These are phyloP conservation scores for Turritopsis dohrnii DNA, from an alignment of 30 jellyfish, hydroid and myxozoan species.

Conservation along the genomic window DNA sequence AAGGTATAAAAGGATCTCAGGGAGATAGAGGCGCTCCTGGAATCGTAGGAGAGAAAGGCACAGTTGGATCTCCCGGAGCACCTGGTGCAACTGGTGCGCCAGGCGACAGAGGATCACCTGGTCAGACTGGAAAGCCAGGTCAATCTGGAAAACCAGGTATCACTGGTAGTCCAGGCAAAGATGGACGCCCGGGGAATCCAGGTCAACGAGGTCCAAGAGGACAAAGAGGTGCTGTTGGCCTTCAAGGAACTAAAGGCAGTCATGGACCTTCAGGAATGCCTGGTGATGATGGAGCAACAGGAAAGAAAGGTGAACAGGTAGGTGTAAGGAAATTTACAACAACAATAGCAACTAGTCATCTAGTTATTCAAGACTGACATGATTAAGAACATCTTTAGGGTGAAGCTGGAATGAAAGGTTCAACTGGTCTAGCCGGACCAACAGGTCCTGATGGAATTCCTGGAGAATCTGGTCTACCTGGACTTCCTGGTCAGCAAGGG, in stretches of 20 bases:
- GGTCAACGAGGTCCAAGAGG: background rate
- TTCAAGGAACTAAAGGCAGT: background rate
- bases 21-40: background rate
- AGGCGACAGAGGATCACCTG: background rate
- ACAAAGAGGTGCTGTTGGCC: background rate
- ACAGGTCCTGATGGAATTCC: background rate
- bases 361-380: too few species aligned
- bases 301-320: background rate
- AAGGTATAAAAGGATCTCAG: background rate
- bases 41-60: background rate
- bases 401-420: background rate
- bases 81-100: background rate
- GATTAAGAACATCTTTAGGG: background rate
- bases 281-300: background rate
- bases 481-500: background rate
- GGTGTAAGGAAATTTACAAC: background rate
- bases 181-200: background rate
- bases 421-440: background rate
- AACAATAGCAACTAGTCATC: too few species aligned
- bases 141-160: background rate
- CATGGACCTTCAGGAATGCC: background rate
- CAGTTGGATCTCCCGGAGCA: background rate
- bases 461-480: background rate
- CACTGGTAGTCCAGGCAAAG: background rate
- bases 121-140: background rate